Conservation (phyloP, 2,113 vertebrate genomes). For the Hassar affinis region DNA sequence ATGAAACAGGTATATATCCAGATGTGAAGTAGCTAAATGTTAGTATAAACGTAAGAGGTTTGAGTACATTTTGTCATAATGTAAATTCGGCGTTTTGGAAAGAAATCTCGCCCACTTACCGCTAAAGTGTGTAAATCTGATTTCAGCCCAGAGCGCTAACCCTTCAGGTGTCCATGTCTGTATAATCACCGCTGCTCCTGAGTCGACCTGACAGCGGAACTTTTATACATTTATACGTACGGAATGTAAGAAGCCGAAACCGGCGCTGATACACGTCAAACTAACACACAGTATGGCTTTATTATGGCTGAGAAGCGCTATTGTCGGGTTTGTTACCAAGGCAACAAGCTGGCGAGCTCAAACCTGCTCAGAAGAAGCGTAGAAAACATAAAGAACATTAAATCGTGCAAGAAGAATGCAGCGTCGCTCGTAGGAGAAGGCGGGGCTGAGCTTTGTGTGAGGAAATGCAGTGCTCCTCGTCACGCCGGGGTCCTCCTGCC, state of each 20-base stretch:
- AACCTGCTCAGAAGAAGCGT: not conserved
- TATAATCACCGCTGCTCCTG: not conserved
- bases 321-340: not conserved
- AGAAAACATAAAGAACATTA: not conserved
- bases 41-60: no score
- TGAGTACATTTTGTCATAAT: no score
- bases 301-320: not conserved
- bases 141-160: not conserved
- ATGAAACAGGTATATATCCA: no score
- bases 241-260: not conserved
- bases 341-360: not conserved
- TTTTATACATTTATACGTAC: not conserved
- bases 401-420: no score
- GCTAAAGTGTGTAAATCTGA: no score
- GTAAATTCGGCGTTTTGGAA: no score
- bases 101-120: no score
- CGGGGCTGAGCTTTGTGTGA: no score
- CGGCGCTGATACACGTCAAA: not conserved
- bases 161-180: not conserved
- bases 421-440: no score
- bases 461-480: not conserved
- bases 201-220: not conserved
- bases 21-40: no score
- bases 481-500: not conserved
- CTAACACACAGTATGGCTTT: not conserved